phyloP scores from a whole-genome alignment of 1,140 invertebrate species.

The Tribolium madens region DNA sequence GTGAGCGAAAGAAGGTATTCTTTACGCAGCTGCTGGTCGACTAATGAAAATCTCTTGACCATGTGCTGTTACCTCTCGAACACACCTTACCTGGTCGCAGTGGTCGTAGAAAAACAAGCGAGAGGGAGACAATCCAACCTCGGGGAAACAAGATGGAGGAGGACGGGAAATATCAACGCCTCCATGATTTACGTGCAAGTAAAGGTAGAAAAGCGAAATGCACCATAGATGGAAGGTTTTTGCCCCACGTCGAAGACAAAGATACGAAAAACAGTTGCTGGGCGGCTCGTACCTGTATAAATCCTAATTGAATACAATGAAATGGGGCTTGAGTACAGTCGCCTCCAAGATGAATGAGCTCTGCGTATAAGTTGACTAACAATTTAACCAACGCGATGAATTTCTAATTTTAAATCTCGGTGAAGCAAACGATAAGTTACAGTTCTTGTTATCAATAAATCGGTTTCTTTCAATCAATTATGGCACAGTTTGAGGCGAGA shows the following conservation, averaged over 20 bases:
- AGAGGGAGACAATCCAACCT: neutral
- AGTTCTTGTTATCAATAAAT: too few relatives aligned
- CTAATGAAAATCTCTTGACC: conserved; percentile 53
- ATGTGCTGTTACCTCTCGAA: conserved; percentile 49
- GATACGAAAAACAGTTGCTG: neutral
- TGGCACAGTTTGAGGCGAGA: too few relatives aligned
- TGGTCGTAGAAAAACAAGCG: neutral
- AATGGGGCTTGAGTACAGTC: neutral
- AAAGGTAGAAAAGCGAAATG: conserved; percentile 18
- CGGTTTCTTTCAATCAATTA: too few relatives aligned
- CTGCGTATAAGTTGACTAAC: too few relatives aligned
- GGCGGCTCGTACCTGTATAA: neutral
- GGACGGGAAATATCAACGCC: conserved; percentile 4
- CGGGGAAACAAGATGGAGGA: neutral
- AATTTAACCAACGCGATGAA: too few relatives aligned
- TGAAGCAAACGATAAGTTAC: too few relatives aligned
- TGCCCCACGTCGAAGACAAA: conserved; percentile 10
- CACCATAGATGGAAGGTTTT: neutral
- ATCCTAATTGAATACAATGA: neutral
- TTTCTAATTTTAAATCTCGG: too few relatives aligned
- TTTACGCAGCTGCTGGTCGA: conserved; percentile 50
- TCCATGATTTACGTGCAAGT: conserved; percentile 24
- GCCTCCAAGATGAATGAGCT: neutral
- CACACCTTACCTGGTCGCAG: conserved; percentile 44
- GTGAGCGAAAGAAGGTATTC: conserved; percentile 24